These are phyloP conservation scores for Pseudorasbora parva DNA, from an alignment of 2,113 vertebrate species.

Conservation along the genomic window DNA sequence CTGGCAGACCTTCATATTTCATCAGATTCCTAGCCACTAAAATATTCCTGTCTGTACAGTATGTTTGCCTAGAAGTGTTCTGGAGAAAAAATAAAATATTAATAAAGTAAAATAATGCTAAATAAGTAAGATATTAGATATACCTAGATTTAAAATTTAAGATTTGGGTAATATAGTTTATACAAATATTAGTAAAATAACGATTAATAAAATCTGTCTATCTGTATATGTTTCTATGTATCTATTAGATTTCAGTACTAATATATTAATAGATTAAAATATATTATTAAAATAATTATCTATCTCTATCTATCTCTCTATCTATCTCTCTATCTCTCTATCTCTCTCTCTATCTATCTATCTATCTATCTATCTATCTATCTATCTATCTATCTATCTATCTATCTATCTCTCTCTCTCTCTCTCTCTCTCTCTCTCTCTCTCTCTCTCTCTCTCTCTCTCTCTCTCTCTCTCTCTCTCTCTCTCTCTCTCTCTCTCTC, in stretches of 20 bases:
- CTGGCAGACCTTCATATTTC: background rate
- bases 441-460: too few relatives aligned
- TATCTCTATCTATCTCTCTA: too few relatives aligned
- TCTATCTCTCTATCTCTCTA: too few relatives aligned
- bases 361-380: too few relatives aligned
- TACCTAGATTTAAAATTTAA: background rate
- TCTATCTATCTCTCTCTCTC: too few relatives aligned
- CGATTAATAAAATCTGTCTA: background rate
- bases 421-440: too few relatives aligned
- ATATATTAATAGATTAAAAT: too few relatives aligned
- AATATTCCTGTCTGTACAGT: background rate
- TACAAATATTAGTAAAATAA: background rate
- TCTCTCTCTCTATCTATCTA: too few relatives aligned
- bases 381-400: too few relatives aligned
- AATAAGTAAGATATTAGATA: background rate
- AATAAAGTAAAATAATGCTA: background rate
- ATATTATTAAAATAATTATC: too few relatives aligned
- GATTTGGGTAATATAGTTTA: background rate
- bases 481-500: too few relatives aligned
- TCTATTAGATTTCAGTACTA: background rate
- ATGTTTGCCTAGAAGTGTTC: background rate
- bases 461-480: too few relatives aligned
- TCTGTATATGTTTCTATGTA: background rate
- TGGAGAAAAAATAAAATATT: background rate
- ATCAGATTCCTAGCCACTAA: background rate